Evolutionary conservation across 64 coral and sea anemone genomes (phyloP).

Genomic region (Porites australiensis): DNA sequence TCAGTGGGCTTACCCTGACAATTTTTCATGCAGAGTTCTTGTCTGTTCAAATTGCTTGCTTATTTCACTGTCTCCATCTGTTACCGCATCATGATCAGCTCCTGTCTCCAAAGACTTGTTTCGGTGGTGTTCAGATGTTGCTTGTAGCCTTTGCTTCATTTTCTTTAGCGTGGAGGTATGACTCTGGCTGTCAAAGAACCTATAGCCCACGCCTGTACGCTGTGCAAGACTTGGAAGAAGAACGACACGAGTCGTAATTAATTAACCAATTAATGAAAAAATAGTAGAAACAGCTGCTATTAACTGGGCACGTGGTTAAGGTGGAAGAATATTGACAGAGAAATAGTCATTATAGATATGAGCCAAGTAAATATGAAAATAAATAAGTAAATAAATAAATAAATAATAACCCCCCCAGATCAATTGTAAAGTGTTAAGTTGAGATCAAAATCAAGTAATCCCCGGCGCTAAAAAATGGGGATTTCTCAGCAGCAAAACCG

Average conservation of each 20-base stretch:
- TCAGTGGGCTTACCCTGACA: constrained; percentile 60
- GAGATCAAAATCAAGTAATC: no score
- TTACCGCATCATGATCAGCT: constrained; percentile 72
- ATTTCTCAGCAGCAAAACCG: no score
- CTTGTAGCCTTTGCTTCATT: constrained; percentile 90
- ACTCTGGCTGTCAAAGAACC: constrained; percentile 90
- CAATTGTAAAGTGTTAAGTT: no score
- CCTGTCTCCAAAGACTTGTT: constrained; percentile 69
- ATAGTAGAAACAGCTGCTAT: neutral
- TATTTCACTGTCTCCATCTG: constrained; percentile 72
- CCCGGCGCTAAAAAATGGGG: no score
- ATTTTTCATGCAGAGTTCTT: constrained; percentile 81
- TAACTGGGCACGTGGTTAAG: no score
- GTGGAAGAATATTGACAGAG: no score
- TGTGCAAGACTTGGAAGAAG: constrained; percentile 65
- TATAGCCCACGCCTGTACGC: constrained; percentile 80
- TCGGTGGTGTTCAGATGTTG: constrained; percentile 88
- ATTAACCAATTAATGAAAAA: neutral
- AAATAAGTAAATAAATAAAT: no score
- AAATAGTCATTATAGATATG: no score
- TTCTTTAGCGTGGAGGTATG: constrained; percentile 85
- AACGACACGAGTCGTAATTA: neutral
- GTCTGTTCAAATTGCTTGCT: constrained; percentile 89
- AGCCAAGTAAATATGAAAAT: no score
- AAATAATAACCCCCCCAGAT: no score